These are phyloP conservation scores for Sweltsa coloradensis DNA, from an alignment of 1,140 invertebrate genomes.

Conservation along the genomic window DNA sequence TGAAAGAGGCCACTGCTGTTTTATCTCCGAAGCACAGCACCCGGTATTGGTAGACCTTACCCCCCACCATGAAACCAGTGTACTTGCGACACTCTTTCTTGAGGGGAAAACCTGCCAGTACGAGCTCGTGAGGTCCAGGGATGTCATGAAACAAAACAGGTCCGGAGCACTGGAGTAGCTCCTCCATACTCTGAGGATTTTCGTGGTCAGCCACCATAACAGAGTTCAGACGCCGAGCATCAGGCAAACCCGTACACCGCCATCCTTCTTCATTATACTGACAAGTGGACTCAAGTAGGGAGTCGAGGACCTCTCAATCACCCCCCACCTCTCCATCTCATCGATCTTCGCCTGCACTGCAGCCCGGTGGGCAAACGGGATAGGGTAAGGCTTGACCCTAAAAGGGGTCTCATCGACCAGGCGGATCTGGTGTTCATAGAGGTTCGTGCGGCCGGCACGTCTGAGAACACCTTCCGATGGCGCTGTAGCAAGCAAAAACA, in stretches of 20 bases:
- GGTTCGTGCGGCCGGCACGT: no score
- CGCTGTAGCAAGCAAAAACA: no score
- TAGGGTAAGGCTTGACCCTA: constrained; percentile 14
- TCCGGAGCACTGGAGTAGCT: no score
- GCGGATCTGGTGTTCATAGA: no score
- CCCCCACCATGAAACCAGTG: constrained; percentile 25
- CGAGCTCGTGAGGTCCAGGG: no score
- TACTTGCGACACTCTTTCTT: constrained; percentile 19
- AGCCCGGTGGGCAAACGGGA: constrained; percentile 15
- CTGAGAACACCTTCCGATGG: no score
- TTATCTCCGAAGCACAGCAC: constrained; percentile 26
- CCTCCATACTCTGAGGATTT: no score
- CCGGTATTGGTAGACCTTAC: constrained; percentile 22
- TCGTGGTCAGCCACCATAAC: constrained; percentile 23
- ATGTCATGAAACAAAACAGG: no score
- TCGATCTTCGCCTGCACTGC: constrained; percentile 14
- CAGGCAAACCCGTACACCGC: constrained; percentile 22
- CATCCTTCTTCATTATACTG: constrained; percentile 21
- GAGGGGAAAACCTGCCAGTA: constrained; percentile 28
- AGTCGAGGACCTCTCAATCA: constrained; percentile 20
- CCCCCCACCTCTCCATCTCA: constrained; percentile 14
- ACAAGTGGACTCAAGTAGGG: constrained; percentile 25
- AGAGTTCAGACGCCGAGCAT: constrained; percentile 24
- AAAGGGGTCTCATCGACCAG: no score
- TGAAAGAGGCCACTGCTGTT: not conserved